Evolutionary conservation across 2,113 vertebrate genomes (phyloP).

Genomic region (Phodopus roborovskii): DNA sequence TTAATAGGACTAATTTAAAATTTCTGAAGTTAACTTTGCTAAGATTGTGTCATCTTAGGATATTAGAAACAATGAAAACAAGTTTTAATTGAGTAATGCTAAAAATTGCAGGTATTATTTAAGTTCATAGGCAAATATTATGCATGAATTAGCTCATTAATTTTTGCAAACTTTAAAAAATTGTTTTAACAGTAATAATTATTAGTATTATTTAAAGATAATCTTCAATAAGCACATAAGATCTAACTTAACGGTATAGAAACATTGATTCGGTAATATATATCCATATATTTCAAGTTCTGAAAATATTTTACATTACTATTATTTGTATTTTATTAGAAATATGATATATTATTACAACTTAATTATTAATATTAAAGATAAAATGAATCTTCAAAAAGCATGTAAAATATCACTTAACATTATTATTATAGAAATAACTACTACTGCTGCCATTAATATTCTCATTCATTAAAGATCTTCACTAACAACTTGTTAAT

Average conservation of each 20-base stretch:
- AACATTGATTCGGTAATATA: slow-evolving; percentile 29
- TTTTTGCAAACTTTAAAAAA: background rate
- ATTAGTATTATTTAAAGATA: slow-evolving; percentile 28
- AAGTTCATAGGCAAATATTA: slow-evolving; percentile 19
- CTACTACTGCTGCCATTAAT: background rate
- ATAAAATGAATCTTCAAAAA: slow-evolving; percentile 2
- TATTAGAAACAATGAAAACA: slow-evolving; percentile 19
- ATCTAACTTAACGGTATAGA: slow-evolving; percentile 46
- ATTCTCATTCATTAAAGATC: background rate
- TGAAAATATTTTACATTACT: slow-evolving; percentile 27
- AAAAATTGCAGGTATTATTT: slow-evolving; percentile 27
- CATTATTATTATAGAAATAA: slow-evolving; percentile 58
- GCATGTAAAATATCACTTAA: background rate
- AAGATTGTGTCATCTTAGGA: slow-evolving; percentile 33
- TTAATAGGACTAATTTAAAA: slow-evolving; percentile 25
- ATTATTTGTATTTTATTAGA: background rate
- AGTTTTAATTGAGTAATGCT: slow-evolving; percentile 43
- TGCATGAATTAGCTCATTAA: slow-evolving; percentile 49
- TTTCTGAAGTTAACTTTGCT: slow-evolving; percentile 70
- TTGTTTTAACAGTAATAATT: background rate
- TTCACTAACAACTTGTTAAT: background rate
- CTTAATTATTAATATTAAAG: slow-evolving; percentile 44
- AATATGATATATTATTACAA: background rate
- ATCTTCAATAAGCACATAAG: background rate
- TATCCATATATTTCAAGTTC: slow-evolving; percentile 19